Base-by-base conservation (phyloP, 2,888 invertebrate genomes). In the Ectemnius cavifrons region DNA sequence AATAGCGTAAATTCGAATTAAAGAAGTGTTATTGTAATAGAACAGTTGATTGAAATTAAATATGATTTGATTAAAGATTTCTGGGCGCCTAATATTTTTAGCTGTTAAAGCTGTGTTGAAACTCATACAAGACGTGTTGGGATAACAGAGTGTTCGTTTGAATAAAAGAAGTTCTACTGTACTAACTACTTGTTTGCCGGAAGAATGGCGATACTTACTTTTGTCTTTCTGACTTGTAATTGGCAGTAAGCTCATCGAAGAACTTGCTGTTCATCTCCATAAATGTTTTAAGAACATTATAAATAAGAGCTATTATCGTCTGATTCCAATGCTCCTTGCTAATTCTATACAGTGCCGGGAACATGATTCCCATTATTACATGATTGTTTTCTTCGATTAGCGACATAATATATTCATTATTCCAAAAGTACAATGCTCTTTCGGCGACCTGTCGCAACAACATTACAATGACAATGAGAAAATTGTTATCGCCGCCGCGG, bases 261-360 rank as follows among this genome's bases (percentile, higher is more conserved):
- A 99, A 94, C 92, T 98, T 99, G 91, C 98, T 98, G 94, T 99
- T 99, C 99, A 99, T 99, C 92, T 99, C 99, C 99, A 99, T 99
- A 93, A 99, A 99, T 71, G 99, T 96, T 93, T 99, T 99, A 89
- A 99, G 95, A 90, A 99, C 99, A 92, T 99, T 99, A 93, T 99
- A 99, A 88, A 99, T 99, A 88, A 99, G 95, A 77, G 99, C 99
- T 86, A 99, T 97, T 89, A 99, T 99, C 82, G 99, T 99, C 93
- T 99, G 99, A 93, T 99, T 99, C 99, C 99, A 99, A 93, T 99
- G 99, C 92, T 99, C 98, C 94, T 99, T 99, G 92, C 98, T 98
- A 92, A 98, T 98, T 91, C 98, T 97, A 93, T 99, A 99, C 89
- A 99, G 93, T 83, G 99, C 98, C 80, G 99, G 99, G 93, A 99